These are phyloP conservation scores for Columba livia DNA, from an alignment of 2,113 vertebrate genomes.

Conservation along the genomic window DNA sequence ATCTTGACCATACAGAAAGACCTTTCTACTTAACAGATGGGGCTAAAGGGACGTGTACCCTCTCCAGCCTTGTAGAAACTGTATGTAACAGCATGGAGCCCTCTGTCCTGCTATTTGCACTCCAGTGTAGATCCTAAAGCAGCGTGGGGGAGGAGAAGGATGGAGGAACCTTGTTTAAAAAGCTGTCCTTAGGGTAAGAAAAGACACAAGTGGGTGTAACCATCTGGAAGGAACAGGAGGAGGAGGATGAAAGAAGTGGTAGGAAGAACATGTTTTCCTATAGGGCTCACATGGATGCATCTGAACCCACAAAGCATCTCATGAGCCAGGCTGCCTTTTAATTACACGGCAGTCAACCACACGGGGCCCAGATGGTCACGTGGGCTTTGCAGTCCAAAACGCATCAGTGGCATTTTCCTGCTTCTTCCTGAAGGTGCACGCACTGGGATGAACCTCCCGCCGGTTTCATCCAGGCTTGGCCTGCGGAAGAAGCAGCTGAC, in stretches of 20 bases:
- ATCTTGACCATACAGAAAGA: neutral
- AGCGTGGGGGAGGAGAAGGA: slow-evolving; percentile 3
- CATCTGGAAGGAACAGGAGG: slow-evolving; percentile 64
- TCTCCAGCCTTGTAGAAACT: neutral
- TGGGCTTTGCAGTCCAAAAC: neutral
- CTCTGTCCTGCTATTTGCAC: neutral
- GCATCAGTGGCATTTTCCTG: neutral
- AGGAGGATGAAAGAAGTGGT: slow-evolving; percentile 53
- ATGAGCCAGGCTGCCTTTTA: slow-evolving; percentile 21
- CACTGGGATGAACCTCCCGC: neutral
- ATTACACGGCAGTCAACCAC: neutral
- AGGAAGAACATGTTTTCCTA: slow-evolving; percentile 61
- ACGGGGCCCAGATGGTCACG: neutral
- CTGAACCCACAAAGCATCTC: slow-evolving; percentile 22
- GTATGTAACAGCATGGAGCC: neutral
- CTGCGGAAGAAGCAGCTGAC: neutral
- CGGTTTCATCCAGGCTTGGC: neutral
- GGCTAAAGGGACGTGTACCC: neutral
- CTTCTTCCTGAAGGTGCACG: neutral
- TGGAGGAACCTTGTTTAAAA: slow-evolving; percentile 39
- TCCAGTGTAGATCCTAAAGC: neutral
- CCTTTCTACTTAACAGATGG: neutral
- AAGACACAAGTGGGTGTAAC: slow-evolving; percentile 66
- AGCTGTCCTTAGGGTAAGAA: slow-evolving; percentile 67
- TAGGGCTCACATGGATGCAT: slow-evolving; percentile 13